Base-by-base conservation (phyloP, 1,140 invertebrate genomes). In the Leptinotarsa undecemlineata region DNA sequence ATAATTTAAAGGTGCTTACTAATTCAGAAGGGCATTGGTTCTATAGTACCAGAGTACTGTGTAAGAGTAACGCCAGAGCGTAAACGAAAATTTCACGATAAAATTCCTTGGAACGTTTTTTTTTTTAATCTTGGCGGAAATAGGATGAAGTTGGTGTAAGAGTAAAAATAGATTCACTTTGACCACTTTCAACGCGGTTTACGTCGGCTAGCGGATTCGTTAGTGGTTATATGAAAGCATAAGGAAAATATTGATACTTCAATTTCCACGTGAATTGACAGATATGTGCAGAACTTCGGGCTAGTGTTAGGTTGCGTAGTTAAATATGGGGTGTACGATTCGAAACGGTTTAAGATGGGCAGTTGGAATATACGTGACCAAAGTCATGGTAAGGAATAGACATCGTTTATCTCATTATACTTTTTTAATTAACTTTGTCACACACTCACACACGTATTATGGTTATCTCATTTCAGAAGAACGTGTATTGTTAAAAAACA, bases 131-230 rank as follows among this genome's bases (percentile, higher is more conserved):
- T 57, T 57, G 51, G 51, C 51, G 51, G 51, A 57, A 57, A 57
- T 57, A 57, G 51, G 51, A 57, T 57, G 51, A 57, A 57, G 51
- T 57, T 57, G 51, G 14, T 57, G 51, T 57, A 15, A 57, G 51
- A 57, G 51, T 57, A 57, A 57, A 57, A 57, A 57, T 57, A 57
- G 51, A 57, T 15, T 57, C 51, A 57, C 51, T 57, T 57, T 57
- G 51, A 57, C 51, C 51, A 57, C 51, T 57, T 57, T 57, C 51
- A 57, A 57, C 15, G 15, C 51, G 51, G 51, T 57, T 57, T 57
- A 19, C 14, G 51, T n/a, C 51, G 51, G 14, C 17, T n/a, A 15
- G 51, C 51, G 51, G 51, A n/a, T 57, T 57, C 51, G 51, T 15
- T 57, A 57, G 51, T 57, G 51, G 51, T 57, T 19, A 57, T 57